Percentiles rank a stretch among this genome's conserved stretches.
phyloP scores from a whole-genome alignment of 1,140 invertebrate species.

The Hyles vespertilio region DNA sequence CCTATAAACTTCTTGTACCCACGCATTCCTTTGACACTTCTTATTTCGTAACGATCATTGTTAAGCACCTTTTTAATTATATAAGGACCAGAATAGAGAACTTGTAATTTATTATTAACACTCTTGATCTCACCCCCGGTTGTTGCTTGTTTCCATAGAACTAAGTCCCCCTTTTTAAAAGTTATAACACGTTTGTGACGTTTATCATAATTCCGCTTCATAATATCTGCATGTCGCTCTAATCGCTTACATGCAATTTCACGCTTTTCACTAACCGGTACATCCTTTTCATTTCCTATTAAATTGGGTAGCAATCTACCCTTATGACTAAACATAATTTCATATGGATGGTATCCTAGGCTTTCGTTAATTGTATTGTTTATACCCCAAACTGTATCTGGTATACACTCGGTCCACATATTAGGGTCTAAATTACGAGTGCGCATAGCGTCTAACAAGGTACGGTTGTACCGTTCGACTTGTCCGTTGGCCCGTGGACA shows the following conservation, averaged over 20 bases:
- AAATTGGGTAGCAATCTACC: slow-evolving; percentile 14
- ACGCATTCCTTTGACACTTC: slow-evolving; percentile 28
- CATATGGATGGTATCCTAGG: slow-evolving; percentile 26
- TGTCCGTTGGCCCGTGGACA: slow-evolving; percentile 35
- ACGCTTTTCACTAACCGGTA: slow-evolving; percentile 9
- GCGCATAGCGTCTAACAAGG: background rate
- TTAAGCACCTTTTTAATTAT: slow-evolving; percentile 20
- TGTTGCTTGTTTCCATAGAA: slow-evolving; percentile 31
- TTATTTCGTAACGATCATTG: slow-evolving; percentile 27
- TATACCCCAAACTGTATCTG: slow-evolving; percentile 31
- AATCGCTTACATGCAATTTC: slow-evolving; percentile 13
- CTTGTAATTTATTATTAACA: slow-evolving; percentile 33
- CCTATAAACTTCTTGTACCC: slow-evolving; percentile 30
- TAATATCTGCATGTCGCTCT: slow-evolving; percentile 15
- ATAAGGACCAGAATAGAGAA: slow-evolving; percentile 33
- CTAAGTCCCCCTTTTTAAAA: slow-evolving; percentile 30
- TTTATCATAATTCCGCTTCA: slow-evolving; percentile 33
- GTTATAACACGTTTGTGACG: slow-evolving; percentile 15
- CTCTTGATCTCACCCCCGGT: slow-evolving; percentile 14
- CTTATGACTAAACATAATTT: slow-evolving; percentile 30
- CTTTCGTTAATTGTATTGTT: slow-evolving; percentile 30
- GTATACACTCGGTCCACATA: slow-evolving; percentile 9
- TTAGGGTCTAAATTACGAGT: no score
- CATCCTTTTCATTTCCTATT: background rate
- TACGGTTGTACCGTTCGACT: slow-evolving; percentile 27